Evolutionary conservation across 2,113 vertebrate genomes (phyloP).

Genomic region (Myotis yumanensis): DNA sequence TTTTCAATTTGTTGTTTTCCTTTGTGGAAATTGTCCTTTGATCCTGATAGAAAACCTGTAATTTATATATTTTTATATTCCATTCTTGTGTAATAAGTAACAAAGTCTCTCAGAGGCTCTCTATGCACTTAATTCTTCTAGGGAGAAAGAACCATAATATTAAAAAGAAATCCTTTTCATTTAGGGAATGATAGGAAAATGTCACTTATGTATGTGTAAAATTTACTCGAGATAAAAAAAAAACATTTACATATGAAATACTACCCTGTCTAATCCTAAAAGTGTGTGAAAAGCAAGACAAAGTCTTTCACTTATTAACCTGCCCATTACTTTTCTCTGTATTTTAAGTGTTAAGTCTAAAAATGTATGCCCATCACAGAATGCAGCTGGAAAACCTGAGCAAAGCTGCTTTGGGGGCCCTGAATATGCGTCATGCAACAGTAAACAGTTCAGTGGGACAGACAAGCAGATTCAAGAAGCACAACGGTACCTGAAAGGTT

Average conservation of each 20-base stretch:
- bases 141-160: not conserved
- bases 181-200: not conserved
- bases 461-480: not conserved
- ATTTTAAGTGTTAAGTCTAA: not conserved
- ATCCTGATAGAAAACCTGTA: not conserved
- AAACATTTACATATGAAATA: not conserved
- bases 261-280: not conserved
- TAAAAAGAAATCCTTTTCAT: not conserved
- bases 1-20: constrained; percentile 7
- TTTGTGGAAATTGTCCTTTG: not conserved
- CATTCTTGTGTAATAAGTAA: not conserved
- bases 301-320: not conserved
- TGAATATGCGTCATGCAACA: not conserved
- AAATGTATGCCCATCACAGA: not conserved
- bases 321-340: not conserved
- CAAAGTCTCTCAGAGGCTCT: not conserved
- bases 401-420: not conserved
- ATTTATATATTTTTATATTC: not conserved
- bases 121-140: not conserved
- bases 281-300: not conserved
- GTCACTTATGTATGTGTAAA: not conserved
- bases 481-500: not conserved
- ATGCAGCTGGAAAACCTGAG: not conserved
- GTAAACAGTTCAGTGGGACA: not conserved
- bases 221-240: not conserved